Evolutionary conservation across 2,113 vertebrate species (phyloP).

Genomic region (Caranx ignobilis): DNA sequence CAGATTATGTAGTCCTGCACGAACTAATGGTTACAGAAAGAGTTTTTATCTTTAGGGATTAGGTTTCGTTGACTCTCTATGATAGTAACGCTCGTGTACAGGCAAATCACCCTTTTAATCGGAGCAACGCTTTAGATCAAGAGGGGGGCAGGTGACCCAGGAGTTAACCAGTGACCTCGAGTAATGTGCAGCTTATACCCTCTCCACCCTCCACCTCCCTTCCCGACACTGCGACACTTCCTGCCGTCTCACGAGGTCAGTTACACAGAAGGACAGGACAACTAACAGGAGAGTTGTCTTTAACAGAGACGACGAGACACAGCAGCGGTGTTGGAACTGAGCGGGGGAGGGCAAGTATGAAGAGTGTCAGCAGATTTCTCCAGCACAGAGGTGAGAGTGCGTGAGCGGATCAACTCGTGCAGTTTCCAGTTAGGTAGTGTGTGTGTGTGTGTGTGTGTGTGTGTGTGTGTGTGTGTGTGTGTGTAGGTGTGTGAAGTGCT

Average conservation of each 20-base stretch:
- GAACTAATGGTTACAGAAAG: constrained; percentile 32
- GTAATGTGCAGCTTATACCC: constrained; percentile 18
- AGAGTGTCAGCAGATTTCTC: constrained; percentile 76
- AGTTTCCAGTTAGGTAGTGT: constrained; percentile 76
- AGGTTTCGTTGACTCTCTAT: constrained; percentile 7
- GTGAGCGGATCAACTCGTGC: constrained; percentile 78
- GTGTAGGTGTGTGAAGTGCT: background rate
- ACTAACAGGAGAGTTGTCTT: constrained; percentile 43
- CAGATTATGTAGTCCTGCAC: constrained; percentile 57
- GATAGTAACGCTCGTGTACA: constrained; percentile 3
- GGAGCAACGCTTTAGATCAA: constrained; percentile 1
- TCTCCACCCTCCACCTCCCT: too few species aligned
- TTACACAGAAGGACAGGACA: constrained; percentile 65
- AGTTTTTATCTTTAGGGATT: constrained; percentile 49
- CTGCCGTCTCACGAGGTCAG: constrained; percentile 38
- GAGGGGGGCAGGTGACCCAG: constrained; percentile 25
- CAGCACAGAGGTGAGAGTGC: constrained; percentile 77
- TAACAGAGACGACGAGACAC: constrained; percentile 56
- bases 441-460: constrained; percentile 36
- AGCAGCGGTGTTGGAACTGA: constrained; percentile 65
- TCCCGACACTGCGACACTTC: background rate
- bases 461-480: background rate
- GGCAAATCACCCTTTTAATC: constrained; percentile 18
- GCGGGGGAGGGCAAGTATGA: constrained; percentile 60
- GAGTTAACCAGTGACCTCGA: constrained; percentile 48